Evolutionary conservation across 2,888 invertebrate species (phyloP).

Genomic region (Gonocerus acuteangulatus): DNA sequence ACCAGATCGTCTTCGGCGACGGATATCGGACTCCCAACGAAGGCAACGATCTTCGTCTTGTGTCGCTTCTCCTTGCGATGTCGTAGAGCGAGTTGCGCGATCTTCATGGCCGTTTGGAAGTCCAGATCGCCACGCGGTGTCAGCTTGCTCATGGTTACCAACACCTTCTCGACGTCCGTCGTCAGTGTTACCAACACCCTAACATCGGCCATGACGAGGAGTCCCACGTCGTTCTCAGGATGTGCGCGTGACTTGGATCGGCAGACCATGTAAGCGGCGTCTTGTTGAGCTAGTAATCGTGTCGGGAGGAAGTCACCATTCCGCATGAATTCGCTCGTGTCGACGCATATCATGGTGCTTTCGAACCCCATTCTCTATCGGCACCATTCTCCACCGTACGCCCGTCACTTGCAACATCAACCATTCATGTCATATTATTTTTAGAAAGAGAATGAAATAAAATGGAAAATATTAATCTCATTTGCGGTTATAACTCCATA

Average conservation of each 20-base stretch:
- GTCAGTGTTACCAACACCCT: slow-evolving; percentile 94
- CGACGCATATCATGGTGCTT: slow-evolving; percentile 98
- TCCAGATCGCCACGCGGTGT: slow-evolving; percentile 86
- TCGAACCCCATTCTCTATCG: slow-evolving; percentile 82
- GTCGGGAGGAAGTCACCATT: slow-evolving; percentile 99
- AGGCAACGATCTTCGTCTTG: slow-evolving; percentile 95
- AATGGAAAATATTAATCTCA: too few species aligned
- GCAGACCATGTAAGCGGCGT: slow-evolving; percentile 95
- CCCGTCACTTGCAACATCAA: too few species aligned
- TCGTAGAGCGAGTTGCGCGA: slow-evolving; percentile 89
- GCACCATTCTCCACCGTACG: too few species aligned
- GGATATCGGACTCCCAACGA: slow-evolving; percentile 91
- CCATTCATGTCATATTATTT: too few species aligned
- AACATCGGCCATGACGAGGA: slow-evolving; percentile 81
- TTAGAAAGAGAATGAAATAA: too few species aligned
- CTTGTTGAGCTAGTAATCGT: slow-evolving; percentile 94
- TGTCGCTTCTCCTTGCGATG: slow-evolving; percentile 98
- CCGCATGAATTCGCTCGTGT: slow-evolving; percentile 99
- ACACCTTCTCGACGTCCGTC: slow-evolving; percentile 87
- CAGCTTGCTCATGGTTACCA: slow-evolving; percentile 90
- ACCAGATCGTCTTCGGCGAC: slow-evolving; percentile 89
- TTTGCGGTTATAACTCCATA: too few species aligned
- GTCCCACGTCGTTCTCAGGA: slow-evolving; percentile 96
- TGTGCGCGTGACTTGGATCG: slow-evolving; percentile 94
- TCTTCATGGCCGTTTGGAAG: slow-evolving; percentile 78